Percentiles rank a stretch among this genome's conserved stretches.
These are phyloP conservation scores for Pyralis farinalis DNA, from an alignment of 2,888 invertebrate species.

Conservation along the genomic window DNA sequence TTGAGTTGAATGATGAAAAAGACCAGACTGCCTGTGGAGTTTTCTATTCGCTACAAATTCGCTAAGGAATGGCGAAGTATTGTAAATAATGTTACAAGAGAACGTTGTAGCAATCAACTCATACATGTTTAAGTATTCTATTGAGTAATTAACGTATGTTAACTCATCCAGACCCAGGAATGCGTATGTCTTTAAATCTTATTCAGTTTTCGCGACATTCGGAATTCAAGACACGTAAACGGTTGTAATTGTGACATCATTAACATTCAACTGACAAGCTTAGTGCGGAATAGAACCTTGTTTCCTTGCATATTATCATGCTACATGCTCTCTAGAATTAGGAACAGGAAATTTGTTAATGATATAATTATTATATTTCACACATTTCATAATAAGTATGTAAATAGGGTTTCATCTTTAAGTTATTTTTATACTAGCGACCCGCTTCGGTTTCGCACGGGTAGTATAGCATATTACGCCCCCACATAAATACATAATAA, in stretches of 20 bases:
- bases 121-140: neutral
- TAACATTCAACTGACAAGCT: slow-evolving; percentile 1
- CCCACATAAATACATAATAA: no score
- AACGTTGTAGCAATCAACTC: neutral
- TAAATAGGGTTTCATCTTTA: no score
- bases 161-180: neutral
- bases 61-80: no score
- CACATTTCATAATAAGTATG: no score
- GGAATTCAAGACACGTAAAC: slow-evolving; percentile 9
- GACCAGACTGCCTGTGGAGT: no score
- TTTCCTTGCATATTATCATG: slow-evolving; percentile 12
- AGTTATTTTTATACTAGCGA: no score
- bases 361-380: slow-evolving; percentile 3
- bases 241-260: neutral
- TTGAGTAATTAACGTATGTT: slow-evolving; percentile 10
- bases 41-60: no score
- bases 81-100: no score
- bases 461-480: no score
- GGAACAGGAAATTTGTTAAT: slow-evolving; percentile 8
- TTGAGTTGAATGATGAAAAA: no score
- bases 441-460: no score
- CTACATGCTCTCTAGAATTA: neutral
- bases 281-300: slow-evolving; percentile 4
- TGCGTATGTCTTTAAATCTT: neutral
- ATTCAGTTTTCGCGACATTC: neutral